phyloP scores from a whole-genome alignment of 1,140 invertebrate species.

The Daktulosphaira vitifoliae region DNA sequence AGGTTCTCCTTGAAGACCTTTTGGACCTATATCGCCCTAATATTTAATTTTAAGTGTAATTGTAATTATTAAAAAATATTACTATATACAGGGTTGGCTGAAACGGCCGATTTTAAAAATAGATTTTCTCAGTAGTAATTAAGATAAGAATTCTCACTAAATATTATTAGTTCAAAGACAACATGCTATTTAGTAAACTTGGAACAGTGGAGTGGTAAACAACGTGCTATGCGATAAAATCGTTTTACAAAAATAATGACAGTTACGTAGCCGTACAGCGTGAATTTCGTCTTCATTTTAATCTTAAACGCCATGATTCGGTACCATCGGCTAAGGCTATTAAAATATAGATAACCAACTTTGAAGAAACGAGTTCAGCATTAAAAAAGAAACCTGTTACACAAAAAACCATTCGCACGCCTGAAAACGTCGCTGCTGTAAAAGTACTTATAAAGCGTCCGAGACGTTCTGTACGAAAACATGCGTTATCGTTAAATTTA shows the following conservation, averaged over 20 bases:
- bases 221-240: slow-evolving; percentile 1
- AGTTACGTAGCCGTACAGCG: not conserved
- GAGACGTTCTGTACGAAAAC: not conserved
- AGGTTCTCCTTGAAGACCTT: slow-evolving; percentile 23
- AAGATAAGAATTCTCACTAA: slow-evolving; percentile 1
- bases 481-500: not conserved
- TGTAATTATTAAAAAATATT: too few relatives aligned
- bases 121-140: too few relatives aligned
- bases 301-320: not conserved
- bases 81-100: too few relatives aligned
- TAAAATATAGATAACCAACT: too few relatives aligned
- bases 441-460: not conserved
- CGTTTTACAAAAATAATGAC: not conserved
- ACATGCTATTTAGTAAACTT: slow-evolving; percentile 1
- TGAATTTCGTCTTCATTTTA: not conserved
- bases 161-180: slow-evolving; percentile 2
- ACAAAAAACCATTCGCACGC: not conserved
- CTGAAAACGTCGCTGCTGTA: slow-evolving; percentile 2
- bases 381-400: not conserved
- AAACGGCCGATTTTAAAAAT: too few relatives aligned
- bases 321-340: not conserved
- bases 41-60: too few relatives aligned
- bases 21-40: not conserved
- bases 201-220: not conserved
- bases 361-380: not conserved